Evolutionary conservation across 1,140 invertebrate species (phyloP).

Genomic region (Nebria ingens): DNA sequence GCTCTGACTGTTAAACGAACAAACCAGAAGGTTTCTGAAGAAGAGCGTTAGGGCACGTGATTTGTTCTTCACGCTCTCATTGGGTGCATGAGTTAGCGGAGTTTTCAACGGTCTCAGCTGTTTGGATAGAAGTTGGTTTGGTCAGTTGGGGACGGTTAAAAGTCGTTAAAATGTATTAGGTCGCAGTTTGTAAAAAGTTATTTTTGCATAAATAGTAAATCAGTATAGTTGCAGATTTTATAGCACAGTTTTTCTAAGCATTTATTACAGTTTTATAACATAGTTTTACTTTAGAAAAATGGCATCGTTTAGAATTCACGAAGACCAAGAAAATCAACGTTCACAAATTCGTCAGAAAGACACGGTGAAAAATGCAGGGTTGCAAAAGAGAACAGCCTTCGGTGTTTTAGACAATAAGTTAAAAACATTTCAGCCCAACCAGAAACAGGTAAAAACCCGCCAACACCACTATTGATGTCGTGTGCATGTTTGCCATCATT

Average conservation of each 20-base stretch:
- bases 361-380: constrained; percentile 34
- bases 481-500: neutral
- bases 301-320: constrained; percentile 52
- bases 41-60: too few species aligned
- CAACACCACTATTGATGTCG: constrained; percentile 12
- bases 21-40: too few species aligned
- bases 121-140: neutral
- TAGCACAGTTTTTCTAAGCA: too few species aligned
- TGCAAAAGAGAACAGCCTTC: constrained; percentile 46
- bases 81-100: neutral
- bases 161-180: neutral
- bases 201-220: too few species aligned
- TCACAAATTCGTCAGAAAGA: constrained; percentile 34
- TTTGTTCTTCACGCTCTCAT: neutral
- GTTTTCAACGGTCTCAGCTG: constrained; percentile 7
- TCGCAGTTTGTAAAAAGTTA: neutral
- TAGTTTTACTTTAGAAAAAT: constrained; percentile 38
- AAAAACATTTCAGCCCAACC: constrained; percentile 22
- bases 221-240: too few species aligned
- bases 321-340: constrained; percentile 53
- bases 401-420: constrained; percentile 40
- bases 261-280: too few species aligned
- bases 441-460: constrained; percentile 34
- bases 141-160: constrained; percentile 4
- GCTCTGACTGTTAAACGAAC: too few species aligned